Evolutionary conservation across 2,113 vertebrate genomes (phyloP).

Genomic region (Corvus cornix): DNA sequence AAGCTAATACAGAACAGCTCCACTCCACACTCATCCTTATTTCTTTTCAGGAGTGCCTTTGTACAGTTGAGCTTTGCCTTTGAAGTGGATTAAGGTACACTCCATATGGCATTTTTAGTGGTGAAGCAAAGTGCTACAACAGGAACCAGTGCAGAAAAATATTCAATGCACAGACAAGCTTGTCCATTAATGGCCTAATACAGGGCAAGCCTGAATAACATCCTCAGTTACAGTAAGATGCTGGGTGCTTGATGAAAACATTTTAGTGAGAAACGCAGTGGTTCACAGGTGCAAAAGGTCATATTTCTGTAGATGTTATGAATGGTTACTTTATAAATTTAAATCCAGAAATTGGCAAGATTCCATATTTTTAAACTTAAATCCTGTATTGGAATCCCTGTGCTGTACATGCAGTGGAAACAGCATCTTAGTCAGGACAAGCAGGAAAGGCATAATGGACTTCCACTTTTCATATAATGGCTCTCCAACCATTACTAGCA

Average conservation of each 20-base stretch:
- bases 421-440: background rate
- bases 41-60: background rate
- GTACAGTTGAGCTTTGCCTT: background rate
- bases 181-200: background rate
- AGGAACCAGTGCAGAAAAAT: background rate
- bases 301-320: background rate
- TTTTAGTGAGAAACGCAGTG: background rate
- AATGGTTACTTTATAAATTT: background rate
- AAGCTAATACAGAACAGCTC: background rate
- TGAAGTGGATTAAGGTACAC: background rate
- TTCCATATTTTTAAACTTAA: background rate
- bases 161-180: background rate
- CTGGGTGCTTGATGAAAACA: background rate
- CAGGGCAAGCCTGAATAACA: background rate
- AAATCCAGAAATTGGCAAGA: background rate
- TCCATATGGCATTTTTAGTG: background rate
- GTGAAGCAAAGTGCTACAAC: background rate
- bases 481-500: background rate
- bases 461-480: background rate
- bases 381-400: background rate
- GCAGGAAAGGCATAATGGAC: background rate
- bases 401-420: background rate
- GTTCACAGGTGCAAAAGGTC: background rate
- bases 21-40: background rate
- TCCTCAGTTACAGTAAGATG: background rate